Evolutionary conservation across 2,113 vertebrate genomes (phyloP).

Genomic region (Oplegnathus fasciatus): DNA sequence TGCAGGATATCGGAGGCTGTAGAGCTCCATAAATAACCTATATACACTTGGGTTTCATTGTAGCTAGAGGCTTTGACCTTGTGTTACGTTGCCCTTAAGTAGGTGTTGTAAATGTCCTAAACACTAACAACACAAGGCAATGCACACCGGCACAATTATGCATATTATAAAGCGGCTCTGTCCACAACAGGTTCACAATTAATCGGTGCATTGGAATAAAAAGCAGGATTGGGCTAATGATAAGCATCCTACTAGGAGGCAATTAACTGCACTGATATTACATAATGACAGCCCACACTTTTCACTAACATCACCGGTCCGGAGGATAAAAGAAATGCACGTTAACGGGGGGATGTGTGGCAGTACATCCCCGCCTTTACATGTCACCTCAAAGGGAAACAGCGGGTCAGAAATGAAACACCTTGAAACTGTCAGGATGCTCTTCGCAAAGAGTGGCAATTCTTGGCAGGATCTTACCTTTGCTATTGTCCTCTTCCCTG

Average conservation of each 20-base stretch:
- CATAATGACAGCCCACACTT: constrained; percentile 81
- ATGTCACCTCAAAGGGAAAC: constrained; percentile 38
- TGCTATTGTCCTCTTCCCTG: constrained; percentile 85
- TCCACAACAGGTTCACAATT: constrained; percentile 53
- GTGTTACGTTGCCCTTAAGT: constrained; percentile 78
- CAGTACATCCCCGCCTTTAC: constrained; percentile 49
- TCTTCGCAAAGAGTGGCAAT: constrained; percentile 51
- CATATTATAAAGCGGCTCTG: constrained; percentile 64
- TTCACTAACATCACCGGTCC: constrained; percentile 52
- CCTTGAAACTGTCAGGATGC: constrained; percentile 74
- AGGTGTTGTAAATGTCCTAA: constrained; percentile 17
- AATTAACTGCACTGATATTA: constrained; percentile 77
- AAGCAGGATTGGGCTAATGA: constrained; percentile 41
- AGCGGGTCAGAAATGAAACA: constrained; percentile 67
- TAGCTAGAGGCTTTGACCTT: constrained; percentile 84
- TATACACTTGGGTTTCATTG: constrained; percentile 43
- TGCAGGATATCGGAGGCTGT: constrained; percentile 20
- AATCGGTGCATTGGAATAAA: constrained; percentile 38
- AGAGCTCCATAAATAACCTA: constrained; percentile 29
- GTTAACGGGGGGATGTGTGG: constrained; percentile 11
- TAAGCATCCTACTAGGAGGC: constrained; percentile 55
- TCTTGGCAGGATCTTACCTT: constrained; percentile 81
- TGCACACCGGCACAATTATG: constrained; percentile 22
- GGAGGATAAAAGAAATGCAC: constrained; percentile 4
- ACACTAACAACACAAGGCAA: constrained; percentile 16